Evolutionary conservation across 2,888 invertebrate species (phyloP), one percentile per base, ranked within the genome.

Genomic region (Ectropis crepuscularia): DNA sequence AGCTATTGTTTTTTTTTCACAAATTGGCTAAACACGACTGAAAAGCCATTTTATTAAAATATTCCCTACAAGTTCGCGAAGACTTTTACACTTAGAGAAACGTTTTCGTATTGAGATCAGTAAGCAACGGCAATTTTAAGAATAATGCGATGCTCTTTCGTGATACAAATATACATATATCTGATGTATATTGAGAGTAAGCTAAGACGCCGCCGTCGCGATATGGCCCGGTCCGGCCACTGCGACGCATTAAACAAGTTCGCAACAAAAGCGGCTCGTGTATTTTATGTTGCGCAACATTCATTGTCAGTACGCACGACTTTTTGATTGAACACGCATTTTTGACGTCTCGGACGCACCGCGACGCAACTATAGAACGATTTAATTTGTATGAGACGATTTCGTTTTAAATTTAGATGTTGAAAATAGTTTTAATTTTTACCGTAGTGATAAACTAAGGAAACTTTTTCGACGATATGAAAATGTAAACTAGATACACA

Each of bases 41-140:
- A 42, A 9, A 49, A 54, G 42, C 51, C 51, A 28, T 39, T 28
- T n/a, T 28, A 28, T 28, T 28, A 28, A 49, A 37, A 12, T 28
- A 45, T 45, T 58, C 12, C 58, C 45, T 51, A 42, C 16, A 12
- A 51, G 11, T 57, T 50, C 42, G 48, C 36, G 43, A 53, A n/a
- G 47, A 60, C 28, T 38, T 43, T 41, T 38, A 38, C 39, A 53
- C 28, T 39, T 49, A 60, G 47, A 61, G 42, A 49, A 28, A 47
- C 41, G n/a, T 41, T 51, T 41, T 47, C 37, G 43, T 51, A 42
- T 41, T 62, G 62, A 62, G 62, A 62, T 62, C 62, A 62, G 9
- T 54, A 39, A 45, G 39, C 39, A 43, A 39, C 46, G 41, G 48
- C 46, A 7, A 11, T 39, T 50, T 39, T 0, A 28, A 51, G 41